Percentiles rank a stretch among this genome's conserved stretches.
Evolutionary conservation across 64 coral and sea anemone species (phyloP).

Genomic region (Stylophora pistillata): DNA sequence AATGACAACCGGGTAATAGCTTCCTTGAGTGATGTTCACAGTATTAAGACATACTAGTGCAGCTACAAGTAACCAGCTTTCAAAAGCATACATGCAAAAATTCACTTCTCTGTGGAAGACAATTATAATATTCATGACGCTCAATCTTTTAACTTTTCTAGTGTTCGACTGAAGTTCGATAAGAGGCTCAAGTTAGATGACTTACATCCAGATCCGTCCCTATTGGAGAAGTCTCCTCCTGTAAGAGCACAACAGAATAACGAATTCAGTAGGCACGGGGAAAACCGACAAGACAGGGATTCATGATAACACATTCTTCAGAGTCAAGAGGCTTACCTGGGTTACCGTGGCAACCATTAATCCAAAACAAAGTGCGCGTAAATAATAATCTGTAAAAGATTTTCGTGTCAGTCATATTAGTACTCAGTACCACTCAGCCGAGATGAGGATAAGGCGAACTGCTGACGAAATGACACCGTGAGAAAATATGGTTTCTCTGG

Average conservation of each 20-base stretch:
- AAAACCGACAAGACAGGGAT: not conserved
- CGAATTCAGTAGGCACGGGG: not conserved
- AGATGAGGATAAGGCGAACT: too few relatives aligned
- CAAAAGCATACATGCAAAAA: too few relatives aligned
- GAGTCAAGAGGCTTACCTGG: conserved; percentile 15
- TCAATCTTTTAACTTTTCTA: not conserved
- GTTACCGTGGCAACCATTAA: conserved; percentile 16
- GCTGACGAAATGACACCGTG: too few relatives aligned
- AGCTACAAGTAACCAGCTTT: too few relatives aligned
- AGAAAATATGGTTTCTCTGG: too few relatives aligned
- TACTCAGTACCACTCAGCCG: not conserved
- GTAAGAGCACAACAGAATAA: not conserved
- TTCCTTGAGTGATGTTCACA: too few relatives aligned
- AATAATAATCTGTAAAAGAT: conserved; percentile 24
- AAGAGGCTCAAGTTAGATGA: not conserved
- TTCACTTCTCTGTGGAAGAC: too few relatives aligned
- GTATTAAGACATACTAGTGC: too few relatives aligned
- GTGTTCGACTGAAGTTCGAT: too few relatives aligned
- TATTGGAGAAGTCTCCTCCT: conserved; percentile 49
- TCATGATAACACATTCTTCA: not conserved
- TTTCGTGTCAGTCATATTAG: not conserved
- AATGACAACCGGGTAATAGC: too few relatives aligned
- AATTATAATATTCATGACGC: not conserved
- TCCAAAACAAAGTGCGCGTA: conserved; percentile 2
- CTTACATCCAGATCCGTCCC: conserved; percentile 55